phyloP scores from a whole-genome alignment of 2,888 invertebrate species.

The Zaprionus obscuricornis region DNA sequence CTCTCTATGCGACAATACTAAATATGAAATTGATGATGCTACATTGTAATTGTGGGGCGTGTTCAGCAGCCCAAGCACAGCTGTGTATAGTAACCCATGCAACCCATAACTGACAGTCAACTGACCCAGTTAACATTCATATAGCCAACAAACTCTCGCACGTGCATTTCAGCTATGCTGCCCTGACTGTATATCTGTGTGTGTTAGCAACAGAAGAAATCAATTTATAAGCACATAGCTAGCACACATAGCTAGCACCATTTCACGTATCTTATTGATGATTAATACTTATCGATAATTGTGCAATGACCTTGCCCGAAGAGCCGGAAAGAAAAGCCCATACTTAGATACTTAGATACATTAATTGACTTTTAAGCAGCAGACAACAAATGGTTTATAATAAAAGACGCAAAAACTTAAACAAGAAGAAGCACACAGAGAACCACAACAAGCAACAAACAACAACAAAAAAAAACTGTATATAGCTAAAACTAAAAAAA shows the following conservation, averaged over 20 bases:
- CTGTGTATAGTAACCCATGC: not conserved
- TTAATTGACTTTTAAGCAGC: conserved; percentile 70
- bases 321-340: conserved; percentile 58
- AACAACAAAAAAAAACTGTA: conserved; percentile 8
- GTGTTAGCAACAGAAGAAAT: too few species aligned
- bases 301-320: conserved; percentile 56
- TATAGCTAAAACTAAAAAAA: conserved; percentile 11
- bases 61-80: not conserved
- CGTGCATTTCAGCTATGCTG: conserved; percentile 16
- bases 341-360: conserved; percentile 39
- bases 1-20: conserved; percentile 47
- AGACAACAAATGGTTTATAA: conserved; percentile 40
- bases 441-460: not conserved
- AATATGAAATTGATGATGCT: conserved; percentile 54
- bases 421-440: too few species aligned
- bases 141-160: conserved; percentile 18
- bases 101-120: too few species aligned
- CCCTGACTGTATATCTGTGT: too few species aligned
- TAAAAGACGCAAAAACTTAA: not conserved
- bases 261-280: too few species aligned
- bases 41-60: conserved; percentile 52
- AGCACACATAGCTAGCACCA: too few species aligned
- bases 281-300: conserved; percentile 42
- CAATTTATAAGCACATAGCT: too few species aligned
- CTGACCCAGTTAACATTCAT: conserved; percentile 33